These are phyloP conservation scores for Stigmatopora argus DNA, from an alignment of 2,113 vertebrate genomes.

Conservation along the genomic window DNA sequence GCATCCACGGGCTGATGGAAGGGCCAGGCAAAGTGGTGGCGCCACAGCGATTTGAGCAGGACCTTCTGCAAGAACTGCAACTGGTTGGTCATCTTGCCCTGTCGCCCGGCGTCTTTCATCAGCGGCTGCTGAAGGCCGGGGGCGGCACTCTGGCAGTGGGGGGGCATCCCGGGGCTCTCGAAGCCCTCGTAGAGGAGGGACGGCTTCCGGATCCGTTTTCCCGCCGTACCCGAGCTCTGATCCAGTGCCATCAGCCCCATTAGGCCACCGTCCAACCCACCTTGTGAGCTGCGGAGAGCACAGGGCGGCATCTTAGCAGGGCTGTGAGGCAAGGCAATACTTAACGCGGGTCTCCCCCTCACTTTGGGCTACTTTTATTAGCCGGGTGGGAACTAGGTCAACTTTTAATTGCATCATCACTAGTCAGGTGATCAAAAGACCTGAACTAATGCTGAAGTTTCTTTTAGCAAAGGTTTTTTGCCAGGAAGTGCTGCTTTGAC, in stretches of 20 bases:
- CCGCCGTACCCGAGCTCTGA: constrained; percentile 70
- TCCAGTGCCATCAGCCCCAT: constrained; percentile 68
- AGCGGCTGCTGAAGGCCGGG: constrained; percentile 73
- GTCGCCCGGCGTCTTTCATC: constrained; percentile 79
- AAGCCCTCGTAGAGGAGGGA: constrained; percentile 88
- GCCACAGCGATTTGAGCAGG: constrained; percentile 87
- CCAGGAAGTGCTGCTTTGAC: background rate
- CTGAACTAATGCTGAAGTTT: background rate
- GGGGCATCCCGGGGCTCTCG: constrained; percentile 81
- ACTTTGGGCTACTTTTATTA: background rate
- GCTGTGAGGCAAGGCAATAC: background rate
- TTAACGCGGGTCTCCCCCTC: background rate
- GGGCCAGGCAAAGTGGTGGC: constrained; percentile 93
- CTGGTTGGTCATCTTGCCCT: constrained; percentile 84
- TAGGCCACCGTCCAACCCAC: constrained; percentile 50
- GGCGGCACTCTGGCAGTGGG: constrained; percentile 56
- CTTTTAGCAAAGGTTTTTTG: no score
- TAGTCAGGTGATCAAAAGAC: background rate
- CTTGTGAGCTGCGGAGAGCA: constrained; percentile 53
- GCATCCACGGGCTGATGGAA: constrained; percentile 90
- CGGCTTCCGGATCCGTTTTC: constrained; percentile 88
- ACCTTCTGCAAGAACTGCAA: constrained; percentile 89
- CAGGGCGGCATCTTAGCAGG: constrained; percentile 10
- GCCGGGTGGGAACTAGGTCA: no score
- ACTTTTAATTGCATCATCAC: background rate